phyloP scores from a whole-genome alignment of 2,113 vertebrate species.

The Hypanus sabinus region DNA sequence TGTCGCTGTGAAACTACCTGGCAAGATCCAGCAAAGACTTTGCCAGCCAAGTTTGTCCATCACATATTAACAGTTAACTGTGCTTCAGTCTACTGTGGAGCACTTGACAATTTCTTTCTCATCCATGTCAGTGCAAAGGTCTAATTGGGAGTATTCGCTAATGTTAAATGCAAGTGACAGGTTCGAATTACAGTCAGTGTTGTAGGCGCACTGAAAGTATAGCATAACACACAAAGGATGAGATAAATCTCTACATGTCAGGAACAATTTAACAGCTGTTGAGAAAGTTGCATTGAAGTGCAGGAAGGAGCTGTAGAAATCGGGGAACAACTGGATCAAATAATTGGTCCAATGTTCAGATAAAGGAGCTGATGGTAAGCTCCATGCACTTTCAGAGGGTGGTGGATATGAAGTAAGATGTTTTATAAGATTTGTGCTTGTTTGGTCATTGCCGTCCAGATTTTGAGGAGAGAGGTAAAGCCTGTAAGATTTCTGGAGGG shows the following conservation, averaged over 20 bases:
- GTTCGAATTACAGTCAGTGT: neutral
- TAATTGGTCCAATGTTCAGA: neutral
- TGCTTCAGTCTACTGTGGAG: neutral
- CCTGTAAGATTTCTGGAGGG: neutral
- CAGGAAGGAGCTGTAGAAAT: neutral
- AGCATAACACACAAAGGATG: neutral
- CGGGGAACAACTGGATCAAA: neutral
- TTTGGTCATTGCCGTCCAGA: neutral
- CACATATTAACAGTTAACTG: constrained; percentile 20
- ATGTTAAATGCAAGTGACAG: neutral
- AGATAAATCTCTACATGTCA: neutral
- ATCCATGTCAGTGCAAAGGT: neutral
- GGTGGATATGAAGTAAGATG: neutral
- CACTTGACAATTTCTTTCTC: neutral
- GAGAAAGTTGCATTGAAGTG: neutral
- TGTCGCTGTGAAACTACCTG: neutral
- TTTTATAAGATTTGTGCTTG: neutral
- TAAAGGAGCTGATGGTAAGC: neutral
- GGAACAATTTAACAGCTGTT: neutral
- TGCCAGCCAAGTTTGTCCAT: neutral
- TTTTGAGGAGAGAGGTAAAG: neutral
- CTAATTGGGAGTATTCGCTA: neutral
- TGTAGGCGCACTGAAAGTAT: neutral
- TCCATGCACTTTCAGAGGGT: neutral
- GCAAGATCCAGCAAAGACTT: neutral